Conservation (phyloP, 1,140 invertebrate species). For the Triops longicaudatus region DNA sequence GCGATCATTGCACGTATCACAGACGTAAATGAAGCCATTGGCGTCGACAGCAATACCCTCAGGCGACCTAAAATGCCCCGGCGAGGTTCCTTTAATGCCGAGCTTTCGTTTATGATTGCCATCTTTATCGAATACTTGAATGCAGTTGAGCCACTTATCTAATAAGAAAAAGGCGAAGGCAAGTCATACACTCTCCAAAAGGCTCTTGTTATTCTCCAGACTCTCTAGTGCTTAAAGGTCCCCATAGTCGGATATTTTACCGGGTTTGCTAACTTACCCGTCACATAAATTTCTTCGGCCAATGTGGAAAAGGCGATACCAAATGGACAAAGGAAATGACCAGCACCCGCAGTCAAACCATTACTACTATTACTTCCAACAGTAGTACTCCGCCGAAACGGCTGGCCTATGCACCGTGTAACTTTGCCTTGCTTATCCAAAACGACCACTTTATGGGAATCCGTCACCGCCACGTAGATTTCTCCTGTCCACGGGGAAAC, state of each 20-base stretch:
- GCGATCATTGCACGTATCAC: conserved; percentile 65
- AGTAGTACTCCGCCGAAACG: conserved; percentile 30
- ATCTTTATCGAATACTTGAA: conserved; percentile 60
- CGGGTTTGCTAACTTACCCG: conserved; percentile 38
- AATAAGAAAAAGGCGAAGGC: conserved; percentile 32
- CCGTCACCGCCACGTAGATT: conserved; percentile 49
- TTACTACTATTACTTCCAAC: background rate
- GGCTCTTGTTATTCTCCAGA: conserved; percentile 13
- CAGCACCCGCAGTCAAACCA: conserved; percentile 26
- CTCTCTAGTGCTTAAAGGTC: background rate
- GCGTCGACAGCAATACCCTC: conserved; percentile 59
- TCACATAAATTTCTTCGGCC: conserved; percentile 53
- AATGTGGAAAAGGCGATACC: conserved; percentile 54
- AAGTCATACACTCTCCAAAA: conserved; percentile 11
- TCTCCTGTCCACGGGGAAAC: conserved; percentile 47
- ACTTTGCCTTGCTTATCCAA: conserved; percentile 47
- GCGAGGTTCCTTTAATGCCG: conserved; percentile 51
- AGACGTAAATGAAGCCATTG: conserved; percentile 56
- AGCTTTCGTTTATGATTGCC: conserved; percentile 51
- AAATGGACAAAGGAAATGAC: conserved; percentile 52
- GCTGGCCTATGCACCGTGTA: conserved; percentile 34
- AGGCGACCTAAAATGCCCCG: conserved; percentile 55
- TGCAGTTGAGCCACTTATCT: conserved; percentile 64
- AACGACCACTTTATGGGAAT: conserved; percentile 47
- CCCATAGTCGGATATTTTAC: background rate